Base-by-base conservation (phyloP, 2,888 invertebrate genomes). In the Papilio demoleus region DNA sequence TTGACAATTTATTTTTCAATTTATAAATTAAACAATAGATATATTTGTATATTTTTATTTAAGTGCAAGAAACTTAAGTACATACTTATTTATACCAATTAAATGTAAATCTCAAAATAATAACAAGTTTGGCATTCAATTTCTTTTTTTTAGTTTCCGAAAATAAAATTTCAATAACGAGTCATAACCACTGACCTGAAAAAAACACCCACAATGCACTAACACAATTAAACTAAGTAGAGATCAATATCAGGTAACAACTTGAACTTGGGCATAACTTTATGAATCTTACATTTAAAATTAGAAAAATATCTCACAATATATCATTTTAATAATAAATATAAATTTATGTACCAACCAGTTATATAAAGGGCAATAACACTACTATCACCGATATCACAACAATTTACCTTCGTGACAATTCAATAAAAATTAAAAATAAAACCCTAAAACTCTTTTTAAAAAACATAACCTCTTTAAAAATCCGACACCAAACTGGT, bases 171-270 rank as follows among this genome's bases (percentile, higher is more conserved):
- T 83, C 78, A 73, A 77, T 77, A 79, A 85, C 83, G 79, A 82
- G 73, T 75, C 79, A 47, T 71, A 78, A 47, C 69, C 67, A 62
- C 47, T 50, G 68, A 77, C 81, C 80, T 81, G 82, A 80, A 74
- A 78, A 79, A 78, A 85, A 83, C 84, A 83, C 85, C 85, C 82
- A 77, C 80, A 76, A 77, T 74, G 72, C 73, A 73, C 71, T 75
- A 75, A 56, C 81, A 81, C 78, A 82, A 82, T 86, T 85, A 82
- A 85, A 85, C 86, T 89, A 88, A 86, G 83, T 85, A 85, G 92
- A 92, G 92, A 92, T 92, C 92, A 92, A 86, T 84, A 86, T 91
- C 90, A 92, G 91, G 91, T 91, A 92, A 90, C 90, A 75, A 83
- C 75, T 56, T 56, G 53, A 82, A 82, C 74, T 73, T 77, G 67